A percentile compares a stretch with the other conserved stretches of the same genome.
Evolutionary conservation across 1,140 invertebrate genomes (phyloP).

Genomic region (Drosophila guanche): DNA sequence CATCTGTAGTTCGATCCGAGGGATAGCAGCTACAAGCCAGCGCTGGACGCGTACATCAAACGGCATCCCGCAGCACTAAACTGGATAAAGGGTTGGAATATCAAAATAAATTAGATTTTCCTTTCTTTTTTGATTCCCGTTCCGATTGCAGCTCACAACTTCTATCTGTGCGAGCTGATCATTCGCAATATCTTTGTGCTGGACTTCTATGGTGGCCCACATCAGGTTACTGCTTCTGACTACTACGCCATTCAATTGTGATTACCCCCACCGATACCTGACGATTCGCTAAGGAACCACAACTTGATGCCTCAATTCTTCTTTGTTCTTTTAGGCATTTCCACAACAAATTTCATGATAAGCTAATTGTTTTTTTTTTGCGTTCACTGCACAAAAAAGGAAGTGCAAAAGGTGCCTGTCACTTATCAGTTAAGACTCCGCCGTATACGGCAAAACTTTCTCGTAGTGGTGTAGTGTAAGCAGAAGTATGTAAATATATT

Average conservation of each 20-base stretch:
- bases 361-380: background rate
- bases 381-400: constrained; percentile 5
- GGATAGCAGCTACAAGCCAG: constrained; percentile 86
- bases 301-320: constrained; percentile 6
- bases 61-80: constrained; percentile 88
- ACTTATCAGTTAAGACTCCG: constrained; percentile 29
- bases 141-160: constrained; percentile 87
- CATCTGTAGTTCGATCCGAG: constrained; percentile 85
- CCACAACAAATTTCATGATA: constrained; percentile 10
- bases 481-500: background rate
- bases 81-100: constrained; percentile 86
- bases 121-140: background rate
- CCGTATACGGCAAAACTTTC: constrained; percentile 1
- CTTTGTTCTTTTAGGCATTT: constrained; percentile 6
- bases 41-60: constrained; percentile 86
- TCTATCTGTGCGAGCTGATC: constrained; percentile 90
- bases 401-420: constrained; percentile 6
- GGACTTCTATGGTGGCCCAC: constrained; percentile 91
- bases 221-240: constrained; percentile 86
- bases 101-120: background rate
- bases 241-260: constrained; percentile 84
- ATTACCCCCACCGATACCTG: background rate
- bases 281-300: background rate
- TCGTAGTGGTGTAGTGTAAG: background rate
- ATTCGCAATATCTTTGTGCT: constrained; percentile 89